Percentiles rank a stretch among this genome's conserved stretches.
Conservation (phyloP, 1,140 invertebrate genomes). For the Drosophila yakuba region DNA sequence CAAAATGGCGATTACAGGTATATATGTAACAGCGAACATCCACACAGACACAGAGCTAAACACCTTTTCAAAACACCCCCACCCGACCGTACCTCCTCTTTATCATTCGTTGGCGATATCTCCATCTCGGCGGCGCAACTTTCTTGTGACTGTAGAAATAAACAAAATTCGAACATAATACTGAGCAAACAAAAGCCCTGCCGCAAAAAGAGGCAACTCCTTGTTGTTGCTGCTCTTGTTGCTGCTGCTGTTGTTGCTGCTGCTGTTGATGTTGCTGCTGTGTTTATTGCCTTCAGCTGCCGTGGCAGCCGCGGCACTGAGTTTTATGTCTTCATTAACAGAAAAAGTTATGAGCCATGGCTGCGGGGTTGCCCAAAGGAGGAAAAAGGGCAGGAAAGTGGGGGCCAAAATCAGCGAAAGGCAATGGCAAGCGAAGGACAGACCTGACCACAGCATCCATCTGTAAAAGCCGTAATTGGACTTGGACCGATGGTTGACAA, state of each 20-base stretch:
- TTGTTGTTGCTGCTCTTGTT: slow-evolving; percentile 16
- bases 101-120: slow-evolving; percentile 58
- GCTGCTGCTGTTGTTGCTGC: slow-evolving; percentile 15
- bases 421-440: slow-evolving; percentile 16
- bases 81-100: slow-evolving; percentile 4
- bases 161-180: slow-evolving; percentile 47
- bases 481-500: slow-evolving; percentile 38
- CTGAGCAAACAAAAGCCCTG: slow-evolving; percentile 47
- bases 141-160: slow-evolving; percentile 69
- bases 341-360: slow-evolving; percentile 80
- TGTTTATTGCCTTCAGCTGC: slow-evolving; percentile 66
- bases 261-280: slow-evolving; percentile 15
- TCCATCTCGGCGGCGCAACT: slow-evolving; percentile 40
- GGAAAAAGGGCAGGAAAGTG: not conserved
- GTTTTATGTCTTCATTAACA: slow-evolving; percentile 83
- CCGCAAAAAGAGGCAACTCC: slow-evolving; percentile 40
- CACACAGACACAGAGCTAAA: slow-evolving; percentile 5
- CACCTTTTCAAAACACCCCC: not conserved
- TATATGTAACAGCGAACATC: slow-evolving; percentile 5
- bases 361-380: slow-evolving; percentile 12
- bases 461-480: slow-evolving; percentile 39
- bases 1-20: slow-evolving; percentile 68
- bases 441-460: slow-evolving; percentile 62
- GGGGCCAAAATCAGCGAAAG: not conserved
- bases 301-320: slow-evolving; percentile 65